Base-by-base conservation (phyloP, 2,888 invertebrate genomes). In the Acleris cristana region DNA sequence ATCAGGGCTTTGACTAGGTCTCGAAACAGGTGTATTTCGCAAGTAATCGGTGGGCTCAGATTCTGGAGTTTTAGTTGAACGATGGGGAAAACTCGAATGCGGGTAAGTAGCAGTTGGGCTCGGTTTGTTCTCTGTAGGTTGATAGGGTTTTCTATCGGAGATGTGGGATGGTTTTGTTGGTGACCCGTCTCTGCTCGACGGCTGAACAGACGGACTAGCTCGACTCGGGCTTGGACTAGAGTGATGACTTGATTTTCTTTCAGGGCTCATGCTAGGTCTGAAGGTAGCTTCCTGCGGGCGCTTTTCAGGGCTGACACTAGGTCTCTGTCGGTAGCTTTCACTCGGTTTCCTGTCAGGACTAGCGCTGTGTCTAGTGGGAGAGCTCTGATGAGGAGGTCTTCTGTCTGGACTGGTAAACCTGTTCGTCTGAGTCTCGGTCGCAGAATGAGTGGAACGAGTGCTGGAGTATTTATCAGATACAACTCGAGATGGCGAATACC, bases 261-360 rank as follows among this genome's bases (percentile, higher is more conserved):
- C 78, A 14, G 88, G 86, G 70, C 84, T 89, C 16, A 69, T 65
- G 71, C 76, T 82, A 2, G 79, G 71, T 65, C 74, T 79, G 3
- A 74, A 69, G 2, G 70, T 49, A 34, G 72, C 67, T 21, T 76
- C 75, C 45, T 79, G 77, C 1, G 80, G 73, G 64, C 68, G 75
- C 75, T 88, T 89, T 12, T 90, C 89, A 2, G 89, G 89, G 68
- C 89, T 90, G 14, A 71, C 69, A 66, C 85, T 88, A 0, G 80
- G 71, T 72, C 86, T 82, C 23, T 79, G 79, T 7, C 76, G 79
- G 59, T 72, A 65, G 14, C 45, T 65, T 57, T 82, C 80, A 10
- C 78, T 76, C n/a, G 75, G 72, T 60, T 83, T 87, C 53, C 82
- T 83, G 6, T 88, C 87, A 8, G 88, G 86, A 64, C 87, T 88